Conservation (phyloP, 92 coral and sea anemone genomes). For the Montipora capitata region DNA sequence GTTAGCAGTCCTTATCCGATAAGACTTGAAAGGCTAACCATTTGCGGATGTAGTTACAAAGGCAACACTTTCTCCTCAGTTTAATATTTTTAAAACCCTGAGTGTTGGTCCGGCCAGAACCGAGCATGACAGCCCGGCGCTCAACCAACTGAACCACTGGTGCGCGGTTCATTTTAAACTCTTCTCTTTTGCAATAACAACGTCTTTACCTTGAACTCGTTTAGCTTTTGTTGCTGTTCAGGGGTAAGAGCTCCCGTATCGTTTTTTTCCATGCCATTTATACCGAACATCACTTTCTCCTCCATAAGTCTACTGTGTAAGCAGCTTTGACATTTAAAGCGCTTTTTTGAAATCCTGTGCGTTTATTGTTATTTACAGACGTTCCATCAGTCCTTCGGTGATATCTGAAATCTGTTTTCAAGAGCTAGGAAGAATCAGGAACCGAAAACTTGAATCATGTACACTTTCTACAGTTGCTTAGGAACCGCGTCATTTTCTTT, state of each 20-base stretch:
- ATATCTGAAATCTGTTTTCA: neutral
- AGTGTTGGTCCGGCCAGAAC: no score
- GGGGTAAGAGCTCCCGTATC: slow-evolving; percentile 82
- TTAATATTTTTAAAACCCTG: no score
- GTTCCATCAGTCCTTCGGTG: neutral
- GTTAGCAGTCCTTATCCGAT: no score
- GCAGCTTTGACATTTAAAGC: no score
- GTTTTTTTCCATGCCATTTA: slow-evolving; percentile 79
- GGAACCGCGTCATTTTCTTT: slow-evolving; percentile 60
- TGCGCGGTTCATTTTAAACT: neutral
- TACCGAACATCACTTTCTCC: slow-evolving; percentile 76
- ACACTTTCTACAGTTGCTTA: slow-evolving; percentile 32
- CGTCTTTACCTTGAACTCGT: slow-evolving; percentile 78
- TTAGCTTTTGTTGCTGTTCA: slow-evolving; percentile 77
- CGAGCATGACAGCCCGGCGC: no score
- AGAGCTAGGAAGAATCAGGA: neutral
- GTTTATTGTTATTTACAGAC: neutral
- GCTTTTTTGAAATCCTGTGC: neutral
- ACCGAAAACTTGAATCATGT: neutral
- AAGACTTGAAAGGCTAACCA: no score
- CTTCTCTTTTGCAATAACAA: neutral
- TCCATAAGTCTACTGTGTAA: slow-evolving; percentile 25
- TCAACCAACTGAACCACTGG: no score
- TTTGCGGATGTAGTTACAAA: no score
- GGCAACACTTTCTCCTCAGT: no score